These are phyloP conservation scores for Pavo muticus DNA, from an alignment of 2,113 vertebrate genomes.

Conservation along the genomic window DNA sequence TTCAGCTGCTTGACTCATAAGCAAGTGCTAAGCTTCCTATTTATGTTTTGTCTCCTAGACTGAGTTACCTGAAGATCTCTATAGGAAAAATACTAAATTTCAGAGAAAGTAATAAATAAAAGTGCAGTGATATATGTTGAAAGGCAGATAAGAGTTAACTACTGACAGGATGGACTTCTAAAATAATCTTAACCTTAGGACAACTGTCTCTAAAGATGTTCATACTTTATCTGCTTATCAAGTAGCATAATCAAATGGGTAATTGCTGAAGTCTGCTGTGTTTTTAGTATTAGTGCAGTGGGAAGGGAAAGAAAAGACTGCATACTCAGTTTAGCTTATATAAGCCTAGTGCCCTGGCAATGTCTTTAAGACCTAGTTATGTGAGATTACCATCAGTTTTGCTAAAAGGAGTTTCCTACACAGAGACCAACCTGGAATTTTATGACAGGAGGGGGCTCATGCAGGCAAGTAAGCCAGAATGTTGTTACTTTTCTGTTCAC, in stretches of 20 bases:
- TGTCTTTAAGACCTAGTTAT: background rate
- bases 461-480: background rate
- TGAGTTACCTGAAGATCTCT: background rate
- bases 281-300: background rate
- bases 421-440: background rate
- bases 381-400: background rate
- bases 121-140: background rate
- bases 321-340: background rate
- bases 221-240: background rate
- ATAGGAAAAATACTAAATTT: background rate
- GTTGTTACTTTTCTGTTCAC: background rate
- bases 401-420: background rate
- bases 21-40: background rate
- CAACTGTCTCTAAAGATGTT: background rate
- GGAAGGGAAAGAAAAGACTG: background rate
- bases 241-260: background rate
- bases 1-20: background rate
- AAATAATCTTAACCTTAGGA: background rate
- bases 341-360: background rate
- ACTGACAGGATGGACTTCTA: background rate
- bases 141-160: background rate
- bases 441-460: fast-evolving
- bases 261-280: background rate
- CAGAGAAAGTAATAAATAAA: background rate
- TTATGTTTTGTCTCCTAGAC: background rate